Base-by-base conservation (phyloP, 2,113 vertebrate species). In the Xiphophorus maculatus region DNA sequence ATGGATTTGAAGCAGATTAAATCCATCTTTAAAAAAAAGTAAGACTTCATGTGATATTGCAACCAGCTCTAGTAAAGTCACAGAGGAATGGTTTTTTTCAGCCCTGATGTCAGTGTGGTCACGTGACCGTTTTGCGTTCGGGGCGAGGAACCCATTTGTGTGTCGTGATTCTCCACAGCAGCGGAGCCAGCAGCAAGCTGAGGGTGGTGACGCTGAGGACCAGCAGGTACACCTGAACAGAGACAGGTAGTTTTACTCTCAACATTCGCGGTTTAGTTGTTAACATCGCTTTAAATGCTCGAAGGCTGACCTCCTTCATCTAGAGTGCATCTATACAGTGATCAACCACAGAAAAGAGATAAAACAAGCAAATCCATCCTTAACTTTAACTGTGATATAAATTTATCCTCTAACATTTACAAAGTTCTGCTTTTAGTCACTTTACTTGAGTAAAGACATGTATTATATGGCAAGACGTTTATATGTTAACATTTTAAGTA, bases 161-260 rank as follows among this genome's bases (percentile, higher is more conserved):
- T 25, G 95, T 94, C 0, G 96, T 96, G 10, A 95, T 95, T 91
- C 93, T 96, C 98, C 98, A 99, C 42, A 99, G 90, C 65, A 95
- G 95, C 0, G 98, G 98, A 6, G 98, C 98, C 73, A 99, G 94
- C 30, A 99, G 84, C 80, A 98, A 94, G 90, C 97, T 99, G 65
- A 99, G 94, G 1, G 97, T 98, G 54, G 97, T 97, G 78, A 98
- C 97, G n/a, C 97, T 98, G 82, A 99, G 92, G 76, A 98, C 95
- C 76, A 99, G 95, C 81, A 99, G 95, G 88, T 98, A 99, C 70
- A 99, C 97, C 97, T 99, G 90, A 62, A 74, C 62, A 71, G 6
- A 76, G 25, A 80, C 9, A 19, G 44, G 17, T 19, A 48, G 44
- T 48, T 48, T 48, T 19, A 48, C 14, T 48, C 17, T 2, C 5